phyloP scores from a whole-genome alignment of 2,888 invertebrate species.

The Mactromeris polynyma region DNA sequence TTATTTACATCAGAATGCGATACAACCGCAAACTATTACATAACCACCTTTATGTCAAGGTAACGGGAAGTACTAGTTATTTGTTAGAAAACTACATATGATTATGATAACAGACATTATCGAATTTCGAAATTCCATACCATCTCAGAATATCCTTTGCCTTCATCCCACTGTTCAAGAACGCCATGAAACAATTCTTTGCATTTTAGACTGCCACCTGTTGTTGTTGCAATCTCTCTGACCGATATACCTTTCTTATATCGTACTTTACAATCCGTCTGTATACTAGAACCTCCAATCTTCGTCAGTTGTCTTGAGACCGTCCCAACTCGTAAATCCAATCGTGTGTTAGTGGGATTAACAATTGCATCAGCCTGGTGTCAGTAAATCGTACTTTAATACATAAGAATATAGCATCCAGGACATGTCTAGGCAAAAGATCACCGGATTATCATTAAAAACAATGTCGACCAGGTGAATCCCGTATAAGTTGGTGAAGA shows the following conservation, averaged over 20 bases:
- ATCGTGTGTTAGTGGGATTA: slow-evolving; percentile 48
- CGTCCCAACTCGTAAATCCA: slow-evolving; percentile 40
- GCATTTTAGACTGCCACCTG: slow-evolving; percentile 49
- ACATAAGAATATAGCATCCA: too few species aligned
- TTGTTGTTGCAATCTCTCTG: slow-evolving; percentile 44
- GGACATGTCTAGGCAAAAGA: too few species aligned
- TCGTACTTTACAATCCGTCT: slow-evolving; percentile 28
- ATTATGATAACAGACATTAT: too few species aligned
- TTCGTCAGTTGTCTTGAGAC: slow-evolving; percentile 59
- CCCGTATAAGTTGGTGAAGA: too few species aligned
- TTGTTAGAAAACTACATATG: too few species aligned
- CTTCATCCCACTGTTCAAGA: slow-evolving; percentile 44
- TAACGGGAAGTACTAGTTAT: too few species aligned
- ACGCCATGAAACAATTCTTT: slow-evolving; percentile 61
- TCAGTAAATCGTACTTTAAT: background rate
- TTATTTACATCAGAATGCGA: too few species aligned
- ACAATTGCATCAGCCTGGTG: slow-evolving; percentile 62
- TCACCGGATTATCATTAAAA: too few species aligned
- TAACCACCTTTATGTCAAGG: too few species aligned
- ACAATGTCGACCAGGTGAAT: too few species aligned
- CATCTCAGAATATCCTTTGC: slow-evolving; percentile 39
- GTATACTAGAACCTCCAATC: slow-evolving; percentile 45
- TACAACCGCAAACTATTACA: too few species aligned
- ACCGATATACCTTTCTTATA: slow-evolving; percentile 52
- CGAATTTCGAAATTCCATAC: slow-evolving; percentile 24